Conservation (phyloP, 2,113 vertebrate genomes). For the Toxostoma redivivum region DNA sequence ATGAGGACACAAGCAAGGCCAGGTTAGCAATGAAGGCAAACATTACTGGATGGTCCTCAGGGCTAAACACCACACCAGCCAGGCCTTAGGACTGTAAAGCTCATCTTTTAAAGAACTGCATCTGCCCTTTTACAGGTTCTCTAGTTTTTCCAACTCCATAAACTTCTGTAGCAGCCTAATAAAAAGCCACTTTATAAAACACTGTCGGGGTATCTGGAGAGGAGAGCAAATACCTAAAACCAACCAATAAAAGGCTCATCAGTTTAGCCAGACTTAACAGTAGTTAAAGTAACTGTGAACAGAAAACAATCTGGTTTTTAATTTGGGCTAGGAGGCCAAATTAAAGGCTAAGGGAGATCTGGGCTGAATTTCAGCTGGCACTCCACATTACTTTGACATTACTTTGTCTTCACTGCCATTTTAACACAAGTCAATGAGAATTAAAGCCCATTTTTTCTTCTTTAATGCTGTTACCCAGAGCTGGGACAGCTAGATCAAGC, state of each 20-base stretch:
- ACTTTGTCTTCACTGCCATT: neutral
- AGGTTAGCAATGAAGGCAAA: neutral
- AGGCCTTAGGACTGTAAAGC: neutral
- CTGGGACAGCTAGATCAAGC: neutral
- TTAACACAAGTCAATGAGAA: neutral
- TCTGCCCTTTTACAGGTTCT: constrained; percentile 3
- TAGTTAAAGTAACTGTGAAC: constrained; percentile 39
- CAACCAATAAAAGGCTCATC: neutral
- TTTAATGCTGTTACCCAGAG: neutral
- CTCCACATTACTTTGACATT: neutral
- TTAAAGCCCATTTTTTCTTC: neutral
- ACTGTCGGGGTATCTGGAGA: neutral
- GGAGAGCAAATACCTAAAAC: constrained; percentile 24
- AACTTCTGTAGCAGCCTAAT: constrained; percentile 33
- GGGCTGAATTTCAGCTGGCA: constrained; percentile 30
- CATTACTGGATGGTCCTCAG: neutral
- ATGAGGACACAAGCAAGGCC: neutral
- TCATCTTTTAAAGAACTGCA: neutral
- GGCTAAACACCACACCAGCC: neutral
- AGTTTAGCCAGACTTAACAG: constrained; percentile 35
- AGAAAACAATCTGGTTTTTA: constrained; percentile 41
- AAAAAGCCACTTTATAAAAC: constrained; percentile 38
- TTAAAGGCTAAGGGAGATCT: constrained; percentile 10
- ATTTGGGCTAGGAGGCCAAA: constrained; percentile 41
- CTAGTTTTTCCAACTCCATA: constrained; percentile 1